Base-by-base conservation (phyloP, 2,888 invertebrate species). In the Cremastobaeus sp. region DNA sequence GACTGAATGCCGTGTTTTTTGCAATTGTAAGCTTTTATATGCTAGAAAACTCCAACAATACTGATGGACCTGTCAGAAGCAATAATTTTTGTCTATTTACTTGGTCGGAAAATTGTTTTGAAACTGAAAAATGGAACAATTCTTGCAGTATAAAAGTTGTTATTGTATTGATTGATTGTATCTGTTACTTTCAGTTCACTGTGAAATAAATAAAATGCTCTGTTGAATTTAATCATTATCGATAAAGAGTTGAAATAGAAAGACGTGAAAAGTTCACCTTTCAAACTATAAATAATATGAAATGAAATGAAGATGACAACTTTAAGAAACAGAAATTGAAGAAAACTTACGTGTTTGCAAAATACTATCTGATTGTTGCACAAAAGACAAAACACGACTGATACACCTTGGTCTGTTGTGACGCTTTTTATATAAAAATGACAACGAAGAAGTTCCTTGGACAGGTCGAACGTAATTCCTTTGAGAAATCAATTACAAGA, bases 401-500 rank as follows among this genome's bases (percentile, higher is more conserved):
- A 65, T 32, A 28, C 17, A 9, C 12, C 28, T 5, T 30, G 8
- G 25, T 9, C 6, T 21, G 12, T 25, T 1, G 32, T 35, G 25
- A 34, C 57, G 45, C 70, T 66, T 70, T 70, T 70, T 70, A 70
- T 70, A 65, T 39, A 35, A 48, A 52, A 50, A 48, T 35, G 55
- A 50, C 14, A 66, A 50, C 35, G 41, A 17, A 43, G 25, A 35
- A 39, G 20, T 18, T n/a, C 17, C 15, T 32, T 9, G 21, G 14
- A 32, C 18, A 28, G 15, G 54, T 18, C 12, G 20, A 21, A 48
- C 35, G 14, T 9, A 28, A 69, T 66, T 66, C 70, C 74, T 70
- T 45, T 57, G 70, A 70, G 66, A 55, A 74, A 70, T 62, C 69
- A 66, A 62, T 70, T 48, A 66, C 17, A 50, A 14, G 57, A 54